Base-by-base conservation (phyloP, 2,113 vertebrate species). In the Lamprologus tigripictilis region DNA sequence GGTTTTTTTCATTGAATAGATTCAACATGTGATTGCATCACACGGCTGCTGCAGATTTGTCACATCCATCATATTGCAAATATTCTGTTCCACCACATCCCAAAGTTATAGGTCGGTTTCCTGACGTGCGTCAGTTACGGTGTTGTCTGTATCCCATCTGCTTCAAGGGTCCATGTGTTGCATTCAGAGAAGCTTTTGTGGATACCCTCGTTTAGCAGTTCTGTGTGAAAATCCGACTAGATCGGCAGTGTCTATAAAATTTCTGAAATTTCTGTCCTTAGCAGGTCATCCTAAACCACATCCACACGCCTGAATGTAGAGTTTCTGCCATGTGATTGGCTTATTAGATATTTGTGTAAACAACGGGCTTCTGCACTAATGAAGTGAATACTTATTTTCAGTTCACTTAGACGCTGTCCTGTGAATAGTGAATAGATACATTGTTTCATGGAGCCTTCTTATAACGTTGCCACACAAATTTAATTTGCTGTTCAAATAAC, bases 91-190 rank as follows among this genome's bases (percentile, higher is more conserved):
- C 17, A n/a, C 33, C 61, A n/a, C 33, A 66, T 66, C 33, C 33
- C 33, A 66, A 42, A 73, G 40, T 73, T 2, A 1, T 1, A 26
- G 8, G 8, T 3, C 1, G 9, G 14, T 26, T 73, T 26, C 12
- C 66, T 21, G 12, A 4, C 66, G n/a, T 23, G n/a, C 3, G 0
- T 40, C 35, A 42, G 7, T 23, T 21, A 63, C 0, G 66, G 66
- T 23, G 2, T 23, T 16, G 21, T 73, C 37, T 47, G 14, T 17
- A 47, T 23, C 37, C n/a, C 1, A 2, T 47, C 21, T 12, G 9
- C 42, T 76, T 28, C 68, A 73, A 73, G 68, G 6, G 5, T 3
- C 12, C 1, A 45, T 45, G 40, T 28, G 68, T 47, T 47, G 6
- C 14, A 45, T 17, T 73, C 68, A 73, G 40, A 73, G 71, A 28